These are phyloP conservation scores for Aromia moschata DNA, from an alignment of 2,888 invertebrate genomes.

Conservation along the genomic window DNA sequence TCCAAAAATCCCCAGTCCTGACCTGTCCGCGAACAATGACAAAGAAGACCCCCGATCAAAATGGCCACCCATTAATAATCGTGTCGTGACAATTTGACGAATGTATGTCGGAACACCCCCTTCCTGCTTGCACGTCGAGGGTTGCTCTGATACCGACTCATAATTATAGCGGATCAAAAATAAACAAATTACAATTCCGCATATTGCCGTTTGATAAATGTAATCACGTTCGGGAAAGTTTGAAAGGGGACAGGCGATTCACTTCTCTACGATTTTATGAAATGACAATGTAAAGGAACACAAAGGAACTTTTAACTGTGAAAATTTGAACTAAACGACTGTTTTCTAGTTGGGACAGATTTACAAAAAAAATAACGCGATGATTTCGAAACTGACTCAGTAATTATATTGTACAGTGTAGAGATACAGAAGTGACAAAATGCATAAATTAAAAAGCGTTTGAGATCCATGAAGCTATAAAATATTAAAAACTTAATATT, in stretches of 20 bases:
- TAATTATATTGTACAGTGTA: too few relatives aligned
- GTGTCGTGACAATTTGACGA: conserved; percentile 61
- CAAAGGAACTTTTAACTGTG: too few relatives aligned
- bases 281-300: too few relatives aligned
- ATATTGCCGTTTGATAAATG: conserved; percentile 20
- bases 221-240: conserved; percentile 19
- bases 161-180: conserved; percentile 42
- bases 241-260: neutral
- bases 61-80: conserved; percentile 60
- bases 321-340: too few relatives aligned
- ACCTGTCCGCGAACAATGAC: conserved; percentile 38
- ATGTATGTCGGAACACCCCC: conserved; percentile 68
- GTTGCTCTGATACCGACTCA: conserved; percentile 34
- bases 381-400: too few relatives aligned
- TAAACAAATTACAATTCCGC: conserved; percentile 42
- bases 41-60: conserved; percentile 54
- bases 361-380: too few relatives aligned
- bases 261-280: too few relatives aligned
- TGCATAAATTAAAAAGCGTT: too few relatives aligned
- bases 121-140: conserved; percentile 55
- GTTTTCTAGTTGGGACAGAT: too few relatives aligned
- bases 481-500: too few relatives aligned
- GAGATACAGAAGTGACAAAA: too few relatives aligned
- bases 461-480: too few relatives aligned
- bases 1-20: conserved; percentile 14